Evolutionary conservation across 2,797 vertebrate genomes (phyloP), one percentile per base, ranked within the genome.

Genomic region (Clarias fuscus): DNA sequence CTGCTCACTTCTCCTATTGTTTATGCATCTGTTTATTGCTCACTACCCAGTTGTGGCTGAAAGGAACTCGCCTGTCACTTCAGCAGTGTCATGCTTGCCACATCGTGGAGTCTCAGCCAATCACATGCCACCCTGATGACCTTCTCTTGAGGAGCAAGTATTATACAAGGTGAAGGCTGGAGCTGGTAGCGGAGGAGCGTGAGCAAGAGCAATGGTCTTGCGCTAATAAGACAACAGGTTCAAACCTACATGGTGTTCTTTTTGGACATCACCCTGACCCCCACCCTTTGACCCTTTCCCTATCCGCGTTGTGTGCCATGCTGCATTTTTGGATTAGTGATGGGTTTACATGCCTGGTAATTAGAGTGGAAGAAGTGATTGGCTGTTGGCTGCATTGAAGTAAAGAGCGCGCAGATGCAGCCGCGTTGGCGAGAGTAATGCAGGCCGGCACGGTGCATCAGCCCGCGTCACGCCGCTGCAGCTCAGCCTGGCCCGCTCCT

Each of bases 311-410:
- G 6, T 77, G 73, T 68, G 27, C 84, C 27, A 37, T 68, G n/a
- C 30, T 67, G 43, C 13, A 20, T 48, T 75, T 75, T 48, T 48
- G 71, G 70, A 48, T 27, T 67, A 40, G 70, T 81, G 71, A n/a
- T 91, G 95, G 96, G 97, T 97, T 97, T 98, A 96, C 97, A 97
- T 97, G 96, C 95, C 97, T 98, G 98, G 95, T 98, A 99, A 99
- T 99, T 98, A 97, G 97, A 97, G 96, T 98, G 98, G 98, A 99
- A 98, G 97, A 98, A 98, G 98, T 98, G 97, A 99, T 97, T 98
- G 98, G 97, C 97, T 98, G 97, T 95, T 96, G 93, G 93, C 95
- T 95, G 96, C 97, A 98, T 97, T 85, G 96, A 95, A 96, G 95
- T 97, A 97, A 98, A 98, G 95, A 96, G 96, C 95, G 95, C 96